Base-by-base conservation (phyloP, 2,113 vertebrate species). In the Balaenoptera acutorostrata region DNA sequence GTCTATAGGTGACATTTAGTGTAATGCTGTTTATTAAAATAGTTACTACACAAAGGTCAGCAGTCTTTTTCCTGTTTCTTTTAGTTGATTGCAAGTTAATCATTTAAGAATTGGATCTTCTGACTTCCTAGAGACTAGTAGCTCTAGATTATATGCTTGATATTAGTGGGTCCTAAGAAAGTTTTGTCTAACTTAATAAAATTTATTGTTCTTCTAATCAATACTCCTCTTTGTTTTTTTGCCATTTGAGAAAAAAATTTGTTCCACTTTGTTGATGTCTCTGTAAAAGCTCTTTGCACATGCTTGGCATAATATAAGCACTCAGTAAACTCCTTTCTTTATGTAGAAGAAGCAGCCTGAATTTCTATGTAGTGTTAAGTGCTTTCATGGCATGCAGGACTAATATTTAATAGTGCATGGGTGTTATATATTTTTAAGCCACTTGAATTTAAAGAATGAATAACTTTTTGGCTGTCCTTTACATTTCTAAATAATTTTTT, bases 331-430 rank as follows among this genome's bases (percentile, higher is more conserved):
- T 95, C 44, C n/a, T 83, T 94, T 87, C 39, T 78, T 69, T 85
- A 89, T 84, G 57, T 89, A 69, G 52, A 97, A 95, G 82, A 96
- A 91, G 81, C 41, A 90, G 33, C 71, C 77, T 87, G 59, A 75
- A 71, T 96, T 66, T 59, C 33, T 83, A 4, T 61, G 13, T 93
- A 92, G 55, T 90, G 6, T 78, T 96, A 81, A 94, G 27, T 75
- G 74, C 90, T 96, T 92, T 96, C 46, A 84, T 97, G 87, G 87
- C 91, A 78, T 97, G 91, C 55, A 69, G 52, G 92, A 95, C 91
- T 97, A 96, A 97, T 96, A 89, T 69, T 90, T 96, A 90, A 74
- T 81, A 92, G 46, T 95, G 86, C 84, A 69, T 96, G 89, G n/a
- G 10, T 91, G 33, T 75, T 97, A 17, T 1, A 33, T 81, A 84